Percentiles rank a stretch among this genome's conserved stretches.
Conservation (phyloP, 2,113 vertebrate species). For the Alosa alosa region DNA sequence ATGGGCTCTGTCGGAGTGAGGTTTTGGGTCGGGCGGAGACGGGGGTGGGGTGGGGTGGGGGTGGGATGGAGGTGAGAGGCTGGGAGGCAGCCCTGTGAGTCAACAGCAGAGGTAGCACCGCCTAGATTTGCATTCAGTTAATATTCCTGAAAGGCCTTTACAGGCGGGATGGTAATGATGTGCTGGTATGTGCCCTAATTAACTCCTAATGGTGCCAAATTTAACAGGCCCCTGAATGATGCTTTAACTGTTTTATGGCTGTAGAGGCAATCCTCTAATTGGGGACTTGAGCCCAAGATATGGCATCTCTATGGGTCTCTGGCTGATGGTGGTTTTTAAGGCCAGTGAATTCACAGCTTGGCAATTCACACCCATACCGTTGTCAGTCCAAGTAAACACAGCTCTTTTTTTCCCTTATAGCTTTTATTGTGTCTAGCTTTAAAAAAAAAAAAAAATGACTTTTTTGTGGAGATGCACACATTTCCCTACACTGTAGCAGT, state of each 20-base stretch:
- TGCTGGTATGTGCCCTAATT: slow-evolving; percentile 68
- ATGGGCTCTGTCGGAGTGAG: neutral
- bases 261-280: slow-evolving; percentile 75
- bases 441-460: too few relatives aligned
- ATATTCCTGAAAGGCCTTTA: slow-evolving; percentile 51
- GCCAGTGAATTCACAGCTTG: slow-evolving; percentile 38
- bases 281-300: slow-evolving; percentile 62
- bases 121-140: slow-evolving; percentile 41
- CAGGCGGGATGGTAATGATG: slow-evolving; percentile 64
- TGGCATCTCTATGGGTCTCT: slow-evolving; percentile 59
- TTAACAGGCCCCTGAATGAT: slow-evolving; percentile 70
- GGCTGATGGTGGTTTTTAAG: slow-evolving; percentile 59
- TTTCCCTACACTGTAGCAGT: neutral
- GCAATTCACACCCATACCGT: slow-evolving; percentile 36
- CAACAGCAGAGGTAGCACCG: slow-evolving; percentile 27
- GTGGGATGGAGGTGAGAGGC: neutral
- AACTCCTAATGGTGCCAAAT: slow-evolving; percentile 75
- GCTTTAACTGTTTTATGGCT: slow-evolving; percentile 77
- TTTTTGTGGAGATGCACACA: neutral
- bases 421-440: neutral
- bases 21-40: neutral
- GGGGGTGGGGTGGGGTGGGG: neutral
- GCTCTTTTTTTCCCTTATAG: neutral
- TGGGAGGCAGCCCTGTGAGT: slow-evolving; percentile 31
- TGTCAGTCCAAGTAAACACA: slow-evolving; percentile 20